These are phyloP conservation scores for Trididemnum miniatum DNA, from an alignment of 23 tunicate genomes.

Conservation along the genomic window DNA sequence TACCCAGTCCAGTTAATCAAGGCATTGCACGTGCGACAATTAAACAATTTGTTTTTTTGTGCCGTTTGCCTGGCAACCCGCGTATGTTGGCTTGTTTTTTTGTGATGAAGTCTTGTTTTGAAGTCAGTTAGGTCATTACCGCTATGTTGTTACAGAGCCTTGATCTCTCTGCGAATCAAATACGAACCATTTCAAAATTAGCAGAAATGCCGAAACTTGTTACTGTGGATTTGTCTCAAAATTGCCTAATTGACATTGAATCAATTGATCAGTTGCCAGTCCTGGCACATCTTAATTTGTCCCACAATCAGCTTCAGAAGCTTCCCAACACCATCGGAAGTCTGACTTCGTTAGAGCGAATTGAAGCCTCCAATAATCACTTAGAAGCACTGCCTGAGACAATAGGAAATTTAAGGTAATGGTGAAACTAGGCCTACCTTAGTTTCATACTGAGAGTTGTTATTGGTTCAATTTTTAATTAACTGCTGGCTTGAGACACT, in stretches of 20 bases:
- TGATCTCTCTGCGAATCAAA: slow-evolving; percentile 75
- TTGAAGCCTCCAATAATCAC: slow-evolving; percentile 65
- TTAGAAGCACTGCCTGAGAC: slow-evolving; percentile 63
- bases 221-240: slow-evolving; percentile 73
- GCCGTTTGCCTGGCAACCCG: no score
- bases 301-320: slow-evolving; percentile 57
- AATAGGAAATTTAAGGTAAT: slow-evolving; percentile 63
- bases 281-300: slow-evolving; percentile 71
- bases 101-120: no score
- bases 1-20: no score
- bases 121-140: no score
- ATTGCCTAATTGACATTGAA: slow-evolving; percentile 40
- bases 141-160: no score
- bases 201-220: slow-evolving; percentile 62
- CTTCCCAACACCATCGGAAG: slow-evolving; percentile 69
- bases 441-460: no score
- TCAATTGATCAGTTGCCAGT: slow-evolving; percentile 62
- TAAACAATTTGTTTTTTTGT: no score
- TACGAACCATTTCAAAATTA: slow-evolving; percentile 28
- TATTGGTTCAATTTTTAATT: no score
- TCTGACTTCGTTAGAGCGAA: slow-evolving; percentile 45
- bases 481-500: no score
- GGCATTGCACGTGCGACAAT: no score
- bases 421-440: no score
- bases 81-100: no score